Evolutionary conservation across 2,113 vertebrate species (phyloP).

Genomic region (Centropristis striata): DNA sequence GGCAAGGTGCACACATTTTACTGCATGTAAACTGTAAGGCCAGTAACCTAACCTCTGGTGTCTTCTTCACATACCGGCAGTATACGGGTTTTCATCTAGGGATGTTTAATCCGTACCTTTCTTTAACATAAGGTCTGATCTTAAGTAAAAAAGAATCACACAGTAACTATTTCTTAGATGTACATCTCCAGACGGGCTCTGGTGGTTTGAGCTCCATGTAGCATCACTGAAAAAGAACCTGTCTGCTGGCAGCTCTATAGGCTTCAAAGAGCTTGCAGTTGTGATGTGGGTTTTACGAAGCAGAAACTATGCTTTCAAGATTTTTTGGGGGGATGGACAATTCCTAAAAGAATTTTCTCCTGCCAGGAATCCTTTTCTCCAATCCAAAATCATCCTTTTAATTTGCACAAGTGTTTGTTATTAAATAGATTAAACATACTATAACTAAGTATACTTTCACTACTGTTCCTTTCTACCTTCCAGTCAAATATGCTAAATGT

Average conservation of each 20-base stretch:
- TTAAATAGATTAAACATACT: neutral
- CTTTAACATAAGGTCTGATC: slow-evolving; percentile 11
- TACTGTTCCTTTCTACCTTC: neutral
- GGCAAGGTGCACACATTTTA: neutral
- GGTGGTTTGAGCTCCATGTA: slow-evolving; percentile 43
- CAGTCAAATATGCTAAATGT: neutral
- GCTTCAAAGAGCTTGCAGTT: slow-evolving; percentile 61
- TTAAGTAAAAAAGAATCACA: slow-evolving; percentile 26
- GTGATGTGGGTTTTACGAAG: slow-evolving; percentile 64
- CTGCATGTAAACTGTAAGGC: slow-evolving; percentile 8
- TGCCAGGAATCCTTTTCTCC: slow-evolving; percentile 16
- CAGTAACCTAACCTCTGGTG: neutral
- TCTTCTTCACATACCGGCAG: neutral
- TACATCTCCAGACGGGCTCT: slow-evolving; percentile 42
- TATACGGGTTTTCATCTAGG: neutral
- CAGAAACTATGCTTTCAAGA: slow-evolving; percentile 55
- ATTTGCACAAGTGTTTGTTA: neutral
- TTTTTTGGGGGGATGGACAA: slow-evolving; percentile 30
- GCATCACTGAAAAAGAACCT: slow-evolving; percentile 43
- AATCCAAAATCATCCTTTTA: slow-evolving; percentile 11
- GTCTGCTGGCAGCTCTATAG: slow-evolving; percentile 48
- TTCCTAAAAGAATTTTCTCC: slow-evolving; percentile 28
- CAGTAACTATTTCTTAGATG: slow-evolving; percentile 37
- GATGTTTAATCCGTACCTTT: neutral
- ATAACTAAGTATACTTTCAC: too few species aligned